Evolutionary conservation across 2,888 invertebrate species (phyloP).

Genomic region (Strigamia maritima): DNA sequence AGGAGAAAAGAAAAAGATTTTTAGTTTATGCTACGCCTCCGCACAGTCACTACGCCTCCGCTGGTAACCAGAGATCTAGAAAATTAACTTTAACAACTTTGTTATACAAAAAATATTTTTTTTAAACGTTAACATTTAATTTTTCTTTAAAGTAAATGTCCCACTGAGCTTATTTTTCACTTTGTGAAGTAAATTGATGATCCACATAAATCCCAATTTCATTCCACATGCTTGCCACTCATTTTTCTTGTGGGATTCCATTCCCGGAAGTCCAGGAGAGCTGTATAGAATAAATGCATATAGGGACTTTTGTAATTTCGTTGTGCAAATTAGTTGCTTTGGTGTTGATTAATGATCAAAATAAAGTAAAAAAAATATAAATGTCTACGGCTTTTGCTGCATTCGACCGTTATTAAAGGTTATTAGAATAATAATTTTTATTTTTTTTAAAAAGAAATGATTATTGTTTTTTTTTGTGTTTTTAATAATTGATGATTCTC

Average conservation of each 20-base stretch:
- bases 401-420: background rate
- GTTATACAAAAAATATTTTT: too few species aligned
- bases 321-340: background rate
- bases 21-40: background rate
- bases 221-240: conserved; percentile 16
- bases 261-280: conserved; percentile 3
- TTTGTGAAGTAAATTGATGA: conserved; percentile 1
- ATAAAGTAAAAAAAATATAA: background rate
- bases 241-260: conserved; percentile 15
- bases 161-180: background rate
- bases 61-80: background rate
- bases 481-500: background rate
- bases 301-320: background rate
- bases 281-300: background rate
- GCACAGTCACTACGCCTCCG: background rate
- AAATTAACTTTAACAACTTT: background rate
- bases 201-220: conserved; percentile 2
- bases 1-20: background rate
- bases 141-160: background rate
- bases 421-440: background rate
- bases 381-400: background rate
- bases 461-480: background rate
- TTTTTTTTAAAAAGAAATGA: background rate
- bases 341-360: background rate
- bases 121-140: too few species aligned